Conservation (phyloP, 2,888 invertebrate species). For the Lissonota sp. region DNA sequence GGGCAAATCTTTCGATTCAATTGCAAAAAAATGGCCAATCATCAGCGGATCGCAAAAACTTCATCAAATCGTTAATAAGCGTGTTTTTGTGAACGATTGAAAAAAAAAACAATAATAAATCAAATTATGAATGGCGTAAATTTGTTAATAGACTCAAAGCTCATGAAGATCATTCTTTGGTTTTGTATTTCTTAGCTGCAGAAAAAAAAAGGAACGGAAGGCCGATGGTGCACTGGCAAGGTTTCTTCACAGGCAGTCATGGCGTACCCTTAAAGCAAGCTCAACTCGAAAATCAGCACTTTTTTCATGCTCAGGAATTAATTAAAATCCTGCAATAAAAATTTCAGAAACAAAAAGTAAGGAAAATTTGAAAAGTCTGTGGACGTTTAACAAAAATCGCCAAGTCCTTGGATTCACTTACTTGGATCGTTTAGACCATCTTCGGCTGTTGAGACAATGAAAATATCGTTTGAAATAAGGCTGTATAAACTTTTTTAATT, state of each 20-base stretch:
- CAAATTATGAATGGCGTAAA: conserved; percentile 16
- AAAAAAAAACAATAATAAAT: conserved; percentile 13
- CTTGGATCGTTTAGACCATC: conserved; percentile 81
- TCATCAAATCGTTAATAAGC: conserved; percentile 27
- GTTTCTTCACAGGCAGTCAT: conserved; percentile 25
- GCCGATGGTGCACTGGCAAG: conserved; percentile 34
- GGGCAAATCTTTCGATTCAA: conserved; percentile 67
- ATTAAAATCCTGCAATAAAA: conserved; percentile 49
- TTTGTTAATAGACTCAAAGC: conserved; percentile 52
- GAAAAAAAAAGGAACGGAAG: conserved; percentile 7
- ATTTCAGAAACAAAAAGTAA: conserved; percentile 12
- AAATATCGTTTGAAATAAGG: conserved; percentile 75
- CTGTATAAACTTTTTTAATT: conserved; percentile 70
- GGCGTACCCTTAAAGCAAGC: conserved; percentile 42
- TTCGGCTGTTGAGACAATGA: conserved; percentile 82
- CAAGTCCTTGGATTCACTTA: conserved; percentile 75
- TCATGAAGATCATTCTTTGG: conserved; percentile 11
- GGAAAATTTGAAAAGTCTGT: conserved; percentile 5
- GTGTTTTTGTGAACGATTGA: conserved; percentile 11
- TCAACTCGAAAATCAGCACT: conserved; percentile 19
- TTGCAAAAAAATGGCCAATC: conserved; percentile 70
- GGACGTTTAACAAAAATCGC: conserved; percentile 14
- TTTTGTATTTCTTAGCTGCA: conserved; percentile 26
- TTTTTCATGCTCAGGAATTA: conserved; percentile 48
- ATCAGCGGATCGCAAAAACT: conserved; percentile 39